Evolutionary conservation across 1,140 invertebrate genomes (phyloP).

Genomic region (Sitophilus oryzae): DNA sequence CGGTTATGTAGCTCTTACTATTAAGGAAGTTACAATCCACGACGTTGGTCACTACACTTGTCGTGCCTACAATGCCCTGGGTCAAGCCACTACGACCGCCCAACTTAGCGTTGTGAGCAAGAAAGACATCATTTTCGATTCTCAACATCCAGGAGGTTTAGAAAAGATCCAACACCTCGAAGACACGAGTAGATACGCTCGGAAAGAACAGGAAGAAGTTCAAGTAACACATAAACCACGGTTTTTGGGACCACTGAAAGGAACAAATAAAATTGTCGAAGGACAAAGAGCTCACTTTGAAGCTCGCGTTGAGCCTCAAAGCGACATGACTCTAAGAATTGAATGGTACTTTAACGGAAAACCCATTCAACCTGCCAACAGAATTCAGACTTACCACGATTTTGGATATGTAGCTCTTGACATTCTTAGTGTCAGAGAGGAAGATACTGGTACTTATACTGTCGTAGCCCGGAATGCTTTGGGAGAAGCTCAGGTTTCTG

Average conservation of each 20-base stretch:
- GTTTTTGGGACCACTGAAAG: conserved; percentile 81
- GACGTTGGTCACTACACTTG: conserved; percentile 92
- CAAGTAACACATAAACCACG: conserved; percentile 70
- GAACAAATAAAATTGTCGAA: conserved; percentile 90
- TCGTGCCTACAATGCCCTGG: conserved; percentile 78
- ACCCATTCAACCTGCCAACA: conserved; percentile 72
- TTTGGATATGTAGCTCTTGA: conserved; percentile 94
- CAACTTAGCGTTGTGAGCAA: conserved; percentile 81
- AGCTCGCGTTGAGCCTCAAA: conserved; percentile 87
- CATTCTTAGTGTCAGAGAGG: conserved; percentile 78
- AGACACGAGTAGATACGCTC: conserved; percentile 67
- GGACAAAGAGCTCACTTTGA: conserved; percentile 95
- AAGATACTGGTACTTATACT: conserved; percentile 82
- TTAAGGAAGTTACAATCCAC: conserved; percentile 84
- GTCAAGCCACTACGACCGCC: conserved; percentile 82
- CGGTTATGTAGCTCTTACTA: conserved; percentile 92
- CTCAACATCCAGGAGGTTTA: conserved; percentile 78
- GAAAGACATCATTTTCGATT: conserved; percentile 78
- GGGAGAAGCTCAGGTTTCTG: conserved; percentile 75
- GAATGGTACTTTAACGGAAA: conserved; percentile 92
- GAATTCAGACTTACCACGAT: conserved; percentile 89
- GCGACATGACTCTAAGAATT: conserved; percentile 78
- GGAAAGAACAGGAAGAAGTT: conserved; percentile 64
- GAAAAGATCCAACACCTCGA: conserved; percentile 86
- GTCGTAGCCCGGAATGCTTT: conserved; percentile 82